A percentile compares a stretch with the other conserved stretches of the same genome.
Evolutionary conservation across 2,113 vertebrate species (phyloP).

Genomic region (Tenrec ecaudatus): DNA sequence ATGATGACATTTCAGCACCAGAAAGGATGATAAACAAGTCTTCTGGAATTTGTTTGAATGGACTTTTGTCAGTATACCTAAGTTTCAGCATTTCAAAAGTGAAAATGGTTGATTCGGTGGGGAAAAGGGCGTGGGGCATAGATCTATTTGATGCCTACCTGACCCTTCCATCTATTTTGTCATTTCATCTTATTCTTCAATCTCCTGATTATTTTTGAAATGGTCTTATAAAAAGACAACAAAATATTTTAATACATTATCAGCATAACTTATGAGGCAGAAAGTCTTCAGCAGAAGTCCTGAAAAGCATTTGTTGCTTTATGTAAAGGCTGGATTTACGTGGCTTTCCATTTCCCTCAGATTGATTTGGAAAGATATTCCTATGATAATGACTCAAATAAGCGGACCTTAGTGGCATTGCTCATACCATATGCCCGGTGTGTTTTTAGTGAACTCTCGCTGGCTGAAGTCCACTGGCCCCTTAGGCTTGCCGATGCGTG

Average conservation of each 20-base stretch:
- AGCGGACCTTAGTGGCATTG: neutral
- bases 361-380: neutral
- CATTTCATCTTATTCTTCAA: neutral
- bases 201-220: neutral
- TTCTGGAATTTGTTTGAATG: constrained; percentile 15
- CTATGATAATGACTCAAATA: neutral
- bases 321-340: neutral
- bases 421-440: no score
- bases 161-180: neutral
- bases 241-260: neutral
- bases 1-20: neutral
- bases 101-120: neutral
- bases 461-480: neutral
- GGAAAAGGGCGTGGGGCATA: neutral
- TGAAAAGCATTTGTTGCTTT: neutral
- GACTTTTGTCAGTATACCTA: neutral
- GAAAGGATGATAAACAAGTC: neutral
- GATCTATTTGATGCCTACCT: neutral
- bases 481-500: accelerated
- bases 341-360: neutral
- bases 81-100: neutral
- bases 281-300: neutral
- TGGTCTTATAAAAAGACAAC: neutral
- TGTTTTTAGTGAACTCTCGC: neutral
- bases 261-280: neutral